Evolutionary conservation across 2,888 invertebrate species (phyloP), one percentile per base, ranked within the genome.

Genomic region (Latrodectus hesperus): DNA sequence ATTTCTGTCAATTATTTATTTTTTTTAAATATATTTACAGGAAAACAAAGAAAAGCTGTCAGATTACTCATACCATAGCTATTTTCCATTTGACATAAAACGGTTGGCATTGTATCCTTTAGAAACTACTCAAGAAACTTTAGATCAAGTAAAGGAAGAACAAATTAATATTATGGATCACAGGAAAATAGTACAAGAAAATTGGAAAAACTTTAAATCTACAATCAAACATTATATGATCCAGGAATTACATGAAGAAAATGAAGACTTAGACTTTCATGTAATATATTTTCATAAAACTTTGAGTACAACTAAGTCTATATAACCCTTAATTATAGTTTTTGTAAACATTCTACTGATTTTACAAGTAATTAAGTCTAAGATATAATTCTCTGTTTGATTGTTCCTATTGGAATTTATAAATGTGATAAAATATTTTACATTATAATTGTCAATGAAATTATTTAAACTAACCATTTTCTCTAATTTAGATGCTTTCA

Each of bases 21-120:
- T 49, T 16, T 64, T 52, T 49, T 55, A 1, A 16, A 53, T 67
- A 55, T 67, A 12, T 67, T 84, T 72, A 11, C 51, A 83, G 78
- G 67, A 64, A 22, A 64, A 80, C 53, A 53, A 77, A 52, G 49
- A 67, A 26, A 51, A 22, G 22, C 11, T 87, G 2, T 76, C 76
- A 12, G 11, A 11, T 17, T 87, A 77, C 55, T 65, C 60, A 11
- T 82, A 67, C 49, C 14, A 87, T 17, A 68, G 52, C 14, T 14
- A 6, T 22, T 87, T 87, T 52, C 81, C 71, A 12, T 87, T 77
- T 73, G 67, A 87, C 38, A 68, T 77, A 17, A 51, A 52, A 11
- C 49, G 55, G 11, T 26, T 87, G 12, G 12, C 67, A 22, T 60
- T 87, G 16, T 82, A 77, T 55, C 73, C 72, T 12, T 60, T 87